Conservation (phyloP, 2,888 invertebrate species). For the Sesia apiformis region DNA sequence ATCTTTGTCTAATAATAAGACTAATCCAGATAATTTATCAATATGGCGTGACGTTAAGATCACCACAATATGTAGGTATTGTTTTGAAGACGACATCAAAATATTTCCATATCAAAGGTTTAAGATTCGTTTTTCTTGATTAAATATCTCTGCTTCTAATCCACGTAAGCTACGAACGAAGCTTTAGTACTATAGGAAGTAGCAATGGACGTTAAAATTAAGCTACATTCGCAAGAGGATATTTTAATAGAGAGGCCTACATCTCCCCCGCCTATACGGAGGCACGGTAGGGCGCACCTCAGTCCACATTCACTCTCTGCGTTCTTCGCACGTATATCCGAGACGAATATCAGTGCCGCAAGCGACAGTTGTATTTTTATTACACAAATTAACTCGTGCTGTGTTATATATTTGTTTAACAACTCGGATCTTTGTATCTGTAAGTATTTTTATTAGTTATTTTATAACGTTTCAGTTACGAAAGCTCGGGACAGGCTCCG, state of each 20-base stretch:
- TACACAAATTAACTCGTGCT: conserved; percentile 51
- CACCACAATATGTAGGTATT: too few relatives aligned
- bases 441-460: conserved; percentile 34
- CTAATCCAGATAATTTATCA: too few relatives aligned
- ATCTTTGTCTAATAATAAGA: too few relatives aligned
- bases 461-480: conserved; percentile 18
- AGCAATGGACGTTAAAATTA: conserved; percentile 37
- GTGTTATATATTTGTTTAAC: conserved; percentile 36
- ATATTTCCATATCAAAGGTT: too few relatives aligned
- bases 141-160: too few relatives aligned
- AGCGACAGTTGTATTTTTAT: conserved; percentile 40
- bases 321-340: conserved; percentile 25
- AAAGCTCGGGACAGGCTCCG: conserved; percentile 30
- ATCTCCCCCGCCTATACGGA: conserved; percentile 22
- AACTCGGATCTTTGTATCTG: conserved; percentile 53
- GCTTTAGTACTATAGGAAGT: neutral
- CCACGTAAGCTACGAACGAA: too few relatives aligned
- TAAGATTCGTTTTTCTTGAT: too few relatives aligned
- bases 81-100: too few relatives aligned
- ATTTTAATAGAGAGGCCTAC: neutral
- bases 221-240: conserved; percentile 28
- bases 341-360: conserved; percentile 24
- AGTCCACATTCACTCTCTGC: conserved; percentile 50
- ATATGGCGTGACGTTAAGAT: too few relatives aligned
- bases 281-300: conserved; percentile 39